Evolutionary conservation across 2,797 vertebrate species (phyloP), one percentile per base, ranked within the genome.

Genomic region (Huso huso): DNA sequence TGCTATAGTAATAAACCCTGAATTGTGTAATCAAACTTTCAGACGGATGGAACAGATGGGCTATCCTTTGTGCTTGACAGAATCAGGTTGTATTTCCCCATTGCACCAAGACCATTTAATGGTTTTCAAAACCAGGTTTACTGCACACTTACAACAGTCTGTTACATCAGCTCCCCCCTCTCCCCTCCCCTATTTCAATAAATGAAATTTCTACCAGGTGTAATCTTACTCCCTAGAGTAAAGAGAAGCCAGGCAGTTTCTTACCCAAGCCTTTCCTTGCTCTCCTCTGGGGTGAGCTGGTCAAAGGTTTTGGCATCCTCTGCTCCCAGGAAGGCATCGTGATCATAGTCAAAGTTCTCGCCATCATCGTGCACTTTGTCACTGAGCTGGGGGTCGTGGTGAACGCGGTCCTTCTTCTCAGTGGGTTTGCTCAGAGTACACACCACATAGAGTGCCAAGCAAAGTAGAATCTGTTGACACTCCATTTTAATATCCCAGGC

Each of bases 281-380:
- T 99, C 79, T 99, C 96, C 76, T 99, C 96, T 0, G 96, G 94
- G 0, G 95, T 97, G 53, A 99, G 91, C 81, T 99, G 96, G 59
- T 98, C 96, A 1, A 97, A 99, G 4, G 91, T 94, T 78, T 98
- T 99, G 64, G 96, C 93, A 66, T 98, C 95, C 0, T 98, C 95
- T 0, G 95, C 91, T 6, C 96, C 96, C 51, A 99, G 85, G 78
- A 98, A 99, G 8, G 96, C 96, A 53, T 99, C 96, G 0, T 99
- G 96, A 83, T 99, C 95, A n/a, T 98, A 99, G 75, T 99, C 95
- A 65, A 97, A 99, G 81, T 76, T 94, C 71, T 97, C 90, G 0
- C 78, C 73, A 7, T 98, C 96, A 0, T 96, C 87, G 0, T 99
- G 96, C 51, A 91, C 84, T 66, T 88, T 88, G 76, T 93, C 83